phyloP scores from a whole-genome alignment of 1,140 invertebrate species.

The Mactra quadrangularis region DNA sequence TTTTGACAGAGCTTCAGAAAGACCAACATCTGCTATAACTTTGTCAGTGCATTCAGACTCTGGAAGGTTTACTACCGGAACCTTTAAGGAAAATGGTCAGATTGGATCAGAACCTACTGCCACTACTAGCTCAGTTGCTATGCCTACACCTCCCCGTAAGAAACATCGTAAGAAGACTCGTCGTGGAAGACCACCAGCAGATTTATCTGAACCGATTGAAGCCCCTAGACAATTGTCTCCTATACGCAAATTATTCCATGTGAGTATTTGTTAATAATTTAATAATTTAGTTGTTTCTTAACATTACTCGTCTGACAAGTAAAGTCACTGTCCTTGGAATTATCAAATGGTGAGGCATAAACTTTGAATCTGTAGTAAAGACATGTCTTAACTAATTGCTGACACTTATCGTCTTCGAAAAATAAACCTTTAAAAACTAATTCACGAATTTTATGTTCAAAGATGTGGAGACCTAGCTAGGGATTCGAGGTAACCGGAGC shows the following conservation, averaged over 20 bases:
- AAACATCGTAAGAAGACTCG: neutral
- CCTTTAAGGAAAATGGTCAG: neutral
- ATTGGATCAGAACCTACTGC: neutral
- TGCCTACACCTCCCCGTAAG: conserved; percentile 4
- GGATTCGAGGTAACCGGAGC: too few species aligned
- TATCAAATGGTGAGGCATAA: too few species aligned
- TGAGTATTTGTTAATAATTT: neutral
- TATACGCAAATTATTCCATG: neutral
- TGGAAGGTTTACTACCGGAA: neutral
- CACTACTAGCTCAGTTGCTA: neutral
- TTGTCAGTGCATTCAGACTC: neutral
- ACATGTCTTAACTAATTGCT: too few species aligned
- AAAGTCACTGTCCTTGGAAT: too few species aligned
- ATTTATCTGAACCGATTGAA: conserved; percentile 2
- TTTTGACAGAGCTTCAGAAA: conserved; percentile 22
- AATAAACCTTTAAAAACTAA: too few species aligned
- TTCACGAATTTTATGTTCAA: too few species aligned
- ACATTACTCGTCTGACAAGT: too few species aligned
- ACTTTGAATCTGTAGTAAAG: too few species aligned
- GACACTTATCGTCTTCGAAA: too few species aligned
- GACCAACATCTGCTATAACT: conserved; percentile 6
- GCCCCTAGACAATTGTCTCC: neutral
- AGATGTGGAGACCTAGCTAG: too few species aligned
- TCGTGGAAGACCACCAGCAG: conserved; percentile 25
- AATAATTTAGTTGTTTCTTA: too few species aligned